Evolutionary conservation across 2,888 invertebrate genomes (phyloP).

Genomic region (Alcis repandata): DNA sequence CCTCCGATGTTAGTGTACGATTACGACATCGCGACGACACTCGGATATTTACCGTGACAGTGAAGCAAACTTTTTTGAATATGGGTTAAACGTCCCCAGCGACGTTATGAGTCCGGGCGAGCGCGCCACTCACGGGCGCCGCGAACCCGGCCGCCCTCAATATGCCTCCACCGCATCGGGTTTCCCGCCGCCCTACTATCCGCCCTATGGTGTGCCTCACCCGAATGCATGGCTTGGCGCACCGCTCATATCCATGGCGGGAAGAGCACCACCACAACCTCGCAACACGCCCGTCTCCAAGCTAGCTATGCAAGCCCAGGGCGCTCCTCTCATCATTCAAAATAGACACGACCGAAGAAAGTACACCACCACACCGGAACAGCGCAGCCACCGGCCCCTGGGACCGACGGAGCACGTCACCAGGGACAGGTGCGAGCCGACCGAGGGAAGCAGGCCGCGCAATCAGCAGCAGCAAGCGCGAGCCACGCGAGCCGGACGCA

Average conservation of each 20-base stretch:
- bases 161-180: slow-evolving; percentile 82
- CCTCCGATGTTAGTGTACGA: slow-evolving; percentile 84
- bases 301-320: slow-evolving; percentile 93
- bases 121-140: slow-evolving; percentile 84
- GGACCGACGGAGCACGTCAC: slow-evolving; percentile 67
- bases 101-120: slow-evolving; percentile 85
- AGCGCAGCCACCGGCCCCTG: slow-evolving; percentile 73
- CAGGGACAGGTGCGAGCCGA: slow-evolving; percentile 73
- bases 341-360: slow-evolving; percentile 87
- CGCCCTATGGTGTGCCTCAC: slow-evolving; percentile 82
- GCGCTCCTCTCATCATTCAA: slow-evolving; percentile 93
- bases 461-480: slow-evolving; percentile 79
- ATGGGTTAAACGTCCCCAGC: slow-evolving; percentile 90
- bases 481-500: slow-evolving; percentile 74
- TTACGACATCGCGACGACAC: slow-evolving; percentile 81
- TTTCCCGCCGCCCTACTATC: slow-evolving; percentile 84
- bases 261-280: slow-evolving; percentile 81
- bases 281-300: slow-evolving; percentile 89
- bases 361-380: slow-evolving; percentile 74
- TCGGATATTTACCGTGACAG: slow-evolving; percentile 83
- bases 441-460: slow-evolving; percentile 76
- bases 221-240: slow-evolving; percentile 92
- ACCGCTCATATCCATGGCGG: slow-evolving; percentile 93
- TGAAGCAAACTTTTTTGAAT: slow-evolving; percentile 80
- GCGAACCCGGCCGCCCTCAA: slow-evolving; percentile 84